These are phyloP conservation scores for Pseudanteris insignis DNA, from an alignment of 2,888 invertebrate species.

Conservation along the genomic window DNA sequence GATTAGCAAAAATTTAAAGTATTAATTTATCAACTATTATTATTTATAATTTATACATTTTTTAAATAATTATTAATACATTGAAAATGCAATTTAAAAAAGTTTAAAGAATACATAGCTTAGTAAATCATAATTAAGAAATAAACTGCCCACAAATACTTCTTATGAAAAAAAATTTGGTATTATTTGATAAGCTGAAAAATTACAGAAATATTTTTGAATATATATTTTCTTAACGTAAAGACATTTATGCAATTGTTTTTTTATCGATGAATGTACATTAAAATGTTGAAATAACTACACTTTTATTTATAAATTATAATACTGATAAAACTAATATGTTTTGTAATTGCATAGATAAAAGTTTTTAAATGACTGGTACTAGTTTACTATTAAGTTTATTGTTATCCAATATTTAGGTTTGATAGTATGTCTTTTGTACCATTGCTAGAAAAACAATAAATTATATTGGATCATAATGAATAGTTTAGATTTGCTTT, in stretches of 20 bases:
- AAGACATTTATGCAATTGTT: not conserved
- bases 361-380: conserved; percentile 5
- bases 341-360: conserved; percentile 4
- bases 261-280: conserved; percentile 3
- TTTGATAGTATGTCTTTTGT: not conserved
- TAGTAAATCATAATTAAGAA: too few species aligned
- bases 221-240: conserved; percentile 1
- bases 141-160: too few species aligned
- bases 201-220: not conserved
- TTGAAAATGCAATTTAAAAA: too few species aligned
- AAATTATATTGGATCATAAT: too few species aligned
- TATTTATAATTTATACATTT: too few species aligned
- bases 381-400: not conserved
- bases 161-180: too few species aligned
- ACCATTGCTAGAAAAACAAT: not conserved
- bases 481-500: too few species aligned
- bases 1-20: not conserved
- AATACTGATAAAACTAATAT: conserved; percentile 13
- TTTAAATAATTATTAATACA: too few species aligned
- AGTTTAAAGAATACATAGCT: too few species aligned
- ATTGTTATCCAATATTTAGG: conserved; percentile 3
- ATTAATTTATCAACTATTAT: too few species aligned
- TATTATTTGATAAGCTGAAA: too few species aligned
- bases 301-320: conserved; percentile 19
- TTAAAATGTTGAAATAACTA: conserved; percentile 16